Evolutionary conservation across 2,888 invertebrate genomes (phyloP).

Genomic region (Rotaria macrura): DNA sequence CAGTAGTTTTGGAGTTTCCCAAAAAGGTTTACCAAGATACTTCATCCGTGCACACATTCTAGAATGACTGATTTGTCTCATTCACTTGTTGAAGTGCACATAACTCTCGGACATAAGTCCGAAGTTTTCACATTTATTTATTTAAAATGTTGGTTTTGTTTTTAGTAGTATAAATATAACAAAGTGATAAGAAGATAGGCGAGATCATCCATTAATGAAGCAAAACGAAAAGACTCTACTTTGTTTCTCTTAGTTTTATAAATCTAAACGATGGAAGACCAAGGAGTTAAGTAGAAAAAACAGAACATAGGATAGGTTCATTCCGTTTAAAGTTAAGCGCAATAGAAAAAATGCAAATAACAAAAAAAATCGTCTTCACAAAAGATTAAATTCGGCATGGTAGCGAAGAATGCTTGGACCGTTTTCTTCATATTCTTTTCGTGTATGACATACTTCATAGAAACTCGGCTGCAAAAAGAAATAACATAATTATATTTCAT

Average conservation of each 20-base stretch:
- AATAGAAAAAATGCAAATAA: background rate
- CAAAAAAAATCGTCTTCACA: background rate
- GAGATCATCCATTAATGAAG: background rate
- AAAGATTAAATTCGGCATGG: constrained; percentile 75
- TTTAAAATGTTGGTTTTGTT: background rate
- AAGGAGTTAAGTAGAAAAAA: background rate
- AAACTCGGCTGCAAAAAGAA: constrained; percentile 69
- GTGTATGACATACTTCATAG: constrained; percentile 95
- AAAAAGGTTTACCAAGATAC: too few relatives aligned
- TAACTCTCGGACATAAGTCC: too few relatives aligned
- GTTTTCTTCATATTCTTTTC: constrained; percentile 94
- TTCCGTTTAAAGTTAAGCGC: background rate
- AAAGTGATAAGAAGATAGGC: background rate
- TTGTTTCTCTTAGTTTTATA: background rate
- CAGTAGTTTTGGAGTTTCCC: too few relatives aligned
- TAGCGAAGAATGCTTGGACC: constrained; percentile 98
- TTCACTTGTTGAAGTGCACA: too few relatives aligned
- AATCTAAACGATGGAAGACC: background rate
- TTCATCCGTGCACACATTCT: too few relatives aligned
- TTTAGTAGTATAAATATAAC: background rate
- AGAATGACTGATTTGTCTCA: too few relatives aligned
- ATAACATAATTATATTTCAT: too few relatives aligned
- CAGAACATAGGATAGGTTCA: background rate
- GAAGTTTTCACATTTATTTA: too few relatives aligned
- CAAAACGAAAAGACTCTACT: background rate